A percentile compares a stretch with the other conserved stretches of the same genome.
These are phyloP conservation scores for Chloropsis cyanopogon DNA, from an alignment of 2,113 vertebrate species.

Conservation along the genomic window DNA sequence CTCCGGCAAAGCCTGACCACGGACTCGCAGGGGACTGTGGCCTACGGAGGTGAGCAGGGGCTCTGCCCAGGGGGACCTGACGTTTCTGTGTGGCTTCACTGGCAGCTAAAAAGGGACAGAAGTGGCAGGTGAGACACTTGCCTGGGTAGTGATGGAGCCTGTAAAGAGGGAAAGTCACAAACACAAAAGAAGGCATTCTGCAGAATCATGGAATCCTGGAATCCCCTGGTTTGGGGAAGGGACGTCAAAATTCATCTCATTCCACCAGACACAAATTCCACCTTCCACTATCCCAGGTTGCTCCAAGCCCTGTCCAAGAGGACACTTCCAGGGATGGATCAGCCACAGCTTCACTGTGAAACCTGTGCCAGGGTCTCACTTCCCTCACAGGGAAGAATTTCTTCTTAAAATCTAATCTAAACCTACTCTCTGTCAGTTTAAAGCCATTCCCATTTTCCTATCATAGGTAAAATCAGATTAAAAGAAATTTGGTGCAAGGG, in stretches of 20 bases:
- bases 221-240: background rate
- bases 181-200: background rate
- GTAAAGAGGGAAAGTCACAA: background rate
- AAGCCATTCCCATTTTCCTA: background rate
- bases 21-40: slow-evolving; percentile 86
- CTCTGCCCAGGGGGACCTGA: accelerated
- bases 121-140: background rate
- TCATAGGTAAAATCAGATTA: background rate
- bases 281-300: background rate
- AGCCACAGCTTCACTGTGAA: background rate
- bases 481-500: background rate
- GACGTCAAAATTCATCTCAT: background rate
- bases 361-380: background rate
- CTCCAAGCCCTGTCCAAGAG: background rate
- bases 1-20: slow-evolving; percentile 78
- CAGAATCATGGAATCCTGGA: background rate
- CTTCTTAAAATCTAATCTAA: background rate
- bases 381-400: background rate
- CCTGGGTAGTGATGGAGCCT: background rate
- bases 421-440: background rate
- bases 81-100: background rate
- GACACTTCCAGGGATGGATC: background rate
- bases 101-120: background rate
- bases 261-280: too few relatives aligned
- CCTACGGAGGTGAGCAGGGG: slow-evolving; percentile 81